These are phyloP conservation scores for Eulimnadia texana DNA, from an alignment of 1,140 invertebrate species.

Conservation along the genomic window DNA sequence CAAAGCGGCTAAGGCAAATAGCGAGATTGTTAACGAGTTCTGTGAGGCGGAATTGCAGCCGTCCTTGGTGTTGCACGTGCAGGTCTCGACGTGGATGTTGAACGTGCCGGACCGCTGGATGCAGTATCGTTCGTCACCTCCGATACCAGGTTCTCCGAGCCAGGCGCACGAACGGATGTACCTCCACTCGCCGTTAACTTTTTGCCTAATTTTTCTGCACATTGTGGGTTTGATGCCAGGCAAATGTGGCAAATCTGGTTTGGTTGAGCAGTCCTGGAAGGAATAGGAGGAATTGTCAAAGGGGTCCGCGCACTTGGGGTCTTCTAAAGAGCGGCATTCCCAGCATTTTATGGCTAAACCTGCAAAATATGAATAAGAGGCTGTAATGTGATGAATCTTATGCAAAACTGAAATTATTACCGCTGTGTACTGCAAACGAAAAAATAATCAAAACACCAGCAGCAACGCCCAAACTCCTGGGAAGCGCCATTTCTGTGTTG, in stretches of 20 bases:
- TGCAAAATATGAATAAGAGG: slow-evolving; percentile 23
- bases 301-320: slow-evolving; percentile 81
- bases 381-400: not conserved
- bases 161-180: slow-evolving; percentile 79
- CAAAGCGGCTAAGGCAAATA: not conserved
- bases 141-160: slow-evolving; percentile 75
- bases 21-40: not conserved
- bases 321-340: slow-evolving; percentile 72
- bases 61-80: slow-evolving; percentile 82
- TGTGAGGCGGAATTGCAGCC: slow-evolving; percentile 55
- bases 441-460: slow-evolving; percentile 8
- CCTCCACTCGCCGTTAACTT: slow-evolving; percentile 82
- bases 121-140: slow-evolving; percentile 77
- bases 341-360: slow-evolving; percentile 71
- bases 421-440: slow-evolving; percentile 13
- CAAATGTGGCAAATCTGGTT: slow-evolving; percentile 46
- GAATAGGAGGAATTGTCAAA: slow-evolving; percentile 80
- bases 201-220: slow-evolving; percentile 85
- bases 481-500: slow-evolving; percentile 9
- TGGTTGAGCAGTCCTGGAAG: slow-evolving; percentile 65
- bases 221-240: slow-evolving; percentile 57
- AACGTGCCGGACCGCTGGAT: slow-evolving; percentile 78
- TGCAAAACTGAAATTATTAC: not conserved
- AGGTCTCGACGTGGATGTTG: slow-evolving; percentile 86
- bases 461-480: slow-evolving; percentile 8